These are phyloP conservation scores for Apamea anceps DNA, from an alignment of 2,888 invertebrate species.

Conservation along the genomic window DNA sequence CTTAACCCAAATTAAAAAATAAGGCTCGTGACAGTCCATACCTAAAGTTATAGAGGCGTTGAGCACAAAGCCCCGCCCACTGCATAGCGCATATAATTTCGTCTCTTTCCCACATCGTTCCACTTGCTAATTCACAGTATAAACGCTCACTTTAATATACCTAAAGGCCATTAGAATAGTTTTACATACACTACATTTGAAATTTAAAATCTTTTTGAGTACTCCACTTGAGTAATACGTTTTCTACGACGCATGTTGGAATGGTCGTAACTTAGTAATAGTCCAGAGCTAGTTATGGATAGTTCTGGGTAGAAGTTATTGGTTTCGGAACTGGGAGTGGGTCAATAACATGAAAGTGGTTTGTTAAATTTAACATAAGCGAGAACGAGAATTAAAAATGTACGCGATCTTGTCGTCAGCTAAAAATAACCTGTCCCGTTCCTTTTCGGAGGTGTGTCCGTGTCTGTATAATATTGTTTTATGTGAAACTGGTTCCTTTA, in stretches of 20 bases:
- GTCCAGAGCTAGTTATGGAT: slow-evolving; percentile 13
- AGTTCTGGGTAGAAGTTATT: slow-evolving; percentile 21
- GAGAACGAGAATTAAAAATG: not conserved
- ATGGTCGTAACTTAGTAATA: slow-evolving; percentile 34
- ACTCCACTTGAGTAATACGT: slow-evolving; percentile 45
- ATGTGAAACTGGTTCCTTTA: not conserved
- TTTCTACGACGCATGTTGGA: slow-evolving; percentile 38
- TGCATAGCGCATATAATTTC: slow-evolving; percentile 75
- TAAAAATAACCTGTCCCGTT: slow-evolving; percentile 2
- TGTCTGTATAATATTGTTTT: not conserved
- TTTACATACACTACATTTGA: slow-evolving; percentile 61
- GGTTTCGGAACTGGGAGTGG: slow-evolving; percentile 9
- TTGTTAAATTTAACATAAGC: not conserved
- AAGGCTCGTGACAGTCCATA: slow-evolving; percentile 53
- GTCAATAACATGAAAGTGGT: slow-evolving; percentile 23
- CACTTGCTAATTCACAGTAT: slow-evolving; percentile 69
- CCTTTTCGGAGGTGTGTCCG: slow-evolving; percentile 8
- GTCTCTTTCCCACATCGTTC: slow-evolving; percentile 72
- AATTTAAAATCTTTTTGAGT: slow-evolving; percentile 62
- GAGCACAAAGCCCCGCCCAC: slow-evolving; percentile 78
- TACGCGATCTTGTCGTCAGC: not conserved
- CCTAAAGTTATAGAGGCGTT: slow-evolving; percentile 72
- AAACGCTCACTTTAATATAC: slow-evolving; percentile 61
- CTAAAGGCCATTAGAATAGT: slow-evolving; percentile 59
- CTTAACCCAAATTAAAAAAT: slow-evolving; percentile 49